phyloP scores from a whole-genome alignment of 2,797 vertebrate genomes.

The Schizopygopsis malacanthus region DNA sequence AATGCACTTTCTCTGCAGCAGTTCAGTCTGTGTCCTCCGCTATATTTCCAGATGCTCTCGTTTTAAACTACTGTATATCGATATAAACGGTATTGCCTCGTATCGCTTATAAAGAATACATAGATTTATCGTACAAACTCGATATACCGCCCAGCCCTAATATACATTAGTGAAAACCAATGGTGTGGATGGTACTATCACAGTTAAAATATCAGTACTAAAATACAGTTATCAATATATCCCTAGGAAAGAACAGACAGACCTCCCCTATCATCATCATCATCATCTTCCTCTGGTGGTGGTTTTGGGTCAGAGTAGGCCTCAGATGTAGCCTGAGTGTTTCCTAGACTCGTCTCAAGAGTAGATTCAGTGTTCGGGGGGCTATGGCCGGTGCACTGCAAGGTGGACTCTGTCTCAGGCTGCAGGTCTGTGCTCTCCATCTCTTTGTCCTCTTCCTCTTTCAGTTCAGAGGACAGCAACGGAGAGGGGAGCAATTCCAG shows the following conservation, averaged over 20 bases:
- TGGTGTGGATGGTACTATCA: not conserved
- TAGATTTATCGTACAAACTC: no score
- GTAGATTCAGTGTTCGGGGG: constrained; percentile 68
- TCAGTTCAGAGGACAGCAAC: constrained; percentile 64
- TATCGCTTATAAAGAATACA: no score
- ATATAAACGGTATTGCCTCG: no score
- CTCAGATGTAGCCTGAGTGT: not conserved
- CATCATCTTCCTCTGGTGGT: constrained; percentile 70
- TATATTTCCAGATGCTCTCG: no score
- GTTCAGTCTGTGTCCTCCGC: no score
- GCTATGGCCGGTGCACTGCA: constrained; percentile 69
- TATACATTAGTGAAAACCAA: not conserved
- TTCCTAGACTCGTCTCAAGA: constrained; percentile 69
- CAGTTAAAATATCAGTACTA: not conserved
- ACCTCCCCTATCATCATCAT: constrained; percentile 84
- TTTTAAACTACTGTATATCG: no score
- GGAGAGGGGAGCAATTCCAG: constrained; percentile 58
- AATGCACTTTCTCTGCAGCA: no score
- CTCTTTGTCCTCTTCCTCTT: constrained; percentile 49
- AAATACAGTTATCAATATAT: not conserved
- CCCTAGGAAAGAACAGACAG: not conserved
- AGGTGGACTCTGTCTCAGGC: constrained; percentile 75
- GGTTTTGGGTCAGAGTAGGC: constrained; percentile 22
- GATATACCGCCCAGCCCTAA: no score
- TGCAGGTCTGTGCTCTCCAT: constrained; percentile 60